Base-by-base conservation (phyloP, 2,113 vertebrate species). In the Peromyscus maniculatus region DNA sequence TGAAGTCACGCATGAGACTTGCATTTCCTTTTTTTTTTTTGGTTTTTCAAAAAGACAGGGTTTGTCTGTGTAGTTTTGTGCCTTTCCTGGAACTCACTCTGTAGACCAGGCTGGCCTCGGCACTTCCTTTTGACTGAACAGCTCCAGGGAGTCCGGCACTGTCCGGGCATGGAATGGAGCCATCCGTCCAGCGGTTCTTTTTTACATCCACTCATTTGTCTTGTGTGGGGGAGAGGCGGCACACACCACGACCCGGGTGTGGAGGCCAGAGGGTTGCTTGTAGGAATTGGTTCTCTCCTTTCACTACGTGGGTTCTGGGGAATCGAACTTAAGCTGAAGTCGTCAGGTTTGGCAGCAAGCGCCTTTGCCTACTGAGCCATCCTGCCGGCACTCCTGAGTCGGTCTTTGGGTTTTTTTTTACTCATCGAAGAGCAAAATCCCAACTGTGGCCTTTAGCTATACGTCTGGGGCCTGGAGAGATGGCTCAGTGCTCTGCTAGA, bases 401-500 rank as follows among this genome's bases (percentile, higher is more conserved):
- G 36, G 1, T 39, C 36, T 83, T 10, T 80, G 78, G 12, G 39
- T 72, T 66, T 39, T 66, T 39, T 89, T 69, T 87, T 17, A 22
- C 39, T 93, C 39, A 49, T 26, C 77, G 62, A 86, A 87, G 49
- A 95, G 77, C 16, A 59, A 89, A 89, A 91, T 43, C 52, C 71
- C 52, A 71, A n/a, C 16, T 33, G 17, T 0, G 4, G 10, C 39
- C 69, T 57, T 31, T 57, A 22, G 17, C 52, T 36, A 21, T n/a
- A 11, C 36, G 49, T 79, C 33, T n/a, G 55, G 55, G 49, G 79
- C 24, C 33, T 82, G 55, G 11, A n/a, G 55, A n/a, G 55, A n/a
- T 13, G 19, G 33, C 19, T n/a, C 1, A 57, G 52, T 12, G 9
- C 8, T 82, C 33, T 59, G 12, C 21, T 19, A 13, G 33, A n/a